phyloP scores from a whole-genome alignment of 2,888 invertebrate genomes.

The Nebria brevicollis region DNA sequence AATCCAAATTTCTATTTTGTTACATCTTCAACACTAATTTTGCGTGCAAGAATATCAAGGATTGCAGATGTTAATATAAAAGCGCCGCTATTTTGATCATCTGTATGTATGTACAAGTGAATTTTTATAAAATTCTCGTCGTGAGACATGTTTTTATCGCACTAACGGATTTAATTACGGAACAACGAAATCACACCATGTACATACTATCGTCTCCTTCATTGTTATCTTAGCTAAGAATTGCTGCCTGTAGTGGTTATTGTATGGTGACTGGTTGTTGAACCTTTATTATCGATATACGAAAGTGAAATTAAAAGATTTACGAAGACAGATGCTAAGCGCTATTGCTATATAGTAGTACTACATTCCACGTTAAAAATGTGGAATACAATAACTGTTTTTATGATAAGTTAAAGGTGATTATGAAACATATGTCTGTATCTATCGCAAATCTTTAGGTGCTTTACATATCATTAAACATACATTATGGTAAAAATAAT shows the following conservation, averaged over 20 bases:
- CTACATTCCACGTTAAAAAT: background rate
- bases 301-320: background rate
- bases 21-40: too few relatives aligned
- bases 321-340: constrained; percentile 10
- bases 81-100: too few relatives aligned
- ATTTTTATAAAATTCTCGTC: too few relatives aligned
- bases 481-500: background rate
- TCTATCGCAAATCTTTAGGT: background rate
- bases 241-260: background rate
- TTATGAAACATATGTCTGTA: background rate
- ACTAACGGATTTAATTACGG: constrained; percentile 3
- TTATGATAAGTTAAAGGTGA: background rate
- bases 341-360: background rate
- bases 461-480: background rate
- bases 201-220: background rate
- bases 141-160: too few relatives aligned
- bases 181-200: constrained; percentile 32
- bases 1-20: too few relatives aligned
- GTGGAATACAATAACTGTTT: background rate
- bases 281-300: constrained; percentile 12
- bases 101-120: too few relatives aligned
- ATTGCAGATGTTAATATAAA: too few relatives aligned
- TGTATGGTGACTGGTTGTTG: constrained; percentile 14
- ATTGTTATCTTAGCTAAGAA: constrained; percentile 24
- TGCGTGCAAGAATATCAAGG: too few relatives aligned